These are phyloP conservation scores for Eucera pruinosa DNA, from an alignment of 2,888 invertebrate species.

Conservation along the genomic window DNA sequence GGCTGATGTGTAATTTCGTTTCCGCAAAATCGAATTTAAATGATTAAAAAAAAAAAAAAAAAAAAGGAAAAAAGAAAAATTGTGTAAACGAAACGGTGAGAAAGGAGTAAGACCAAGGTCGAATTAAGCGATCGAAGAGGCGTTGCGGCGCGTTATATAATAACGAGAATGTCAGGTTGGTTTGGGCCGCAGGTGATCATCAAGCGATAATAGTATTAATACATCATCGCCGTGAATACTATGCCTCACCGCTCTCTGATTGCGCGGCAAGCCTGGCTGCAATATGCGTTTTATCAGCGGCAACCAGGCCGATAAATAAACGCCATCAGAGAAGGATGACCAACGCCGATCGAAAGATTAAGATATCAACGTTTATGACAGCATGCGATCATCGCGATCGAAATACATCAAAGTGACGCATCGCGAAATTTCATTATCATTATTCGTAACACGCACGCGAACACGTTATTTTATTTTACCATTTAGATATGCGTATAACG, in stretches of 20 bases:
- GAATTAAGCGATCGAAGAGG: slow-evolving; percentile 75
- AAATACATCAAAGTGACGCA: neutral
- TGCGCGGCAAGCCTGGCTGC: slow-evolving; percentile 69
- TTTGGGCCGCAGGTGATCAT: slow-evolving; percentile 74
- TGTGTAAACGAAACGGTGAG: slow-evolving; percentile 10
- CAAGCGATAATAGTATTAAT: slow-evolving; percentile 81
- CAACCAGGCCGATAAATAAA: slow-evolving; percentile 66
- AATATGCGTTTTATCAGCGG: slow-evolving; percentile 71
- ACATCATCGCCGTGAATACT: slow-evolving; percentile 78
- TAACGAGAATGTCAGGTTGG: slow-evolving; percentile 72
- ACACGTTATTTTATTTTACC: no score
- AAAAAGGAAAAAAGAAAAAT: neutral
- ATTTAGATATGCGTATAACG: no score
- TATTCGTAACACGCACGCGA: neutral
- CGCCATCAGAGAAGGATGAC: slow-evolving; percentile 30
- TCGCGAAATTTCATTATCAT: slow-evolving; percentile 13
- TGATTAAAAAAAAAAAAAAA: no score
- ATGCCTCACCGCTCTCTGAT: slow-evolving; percentile 78
- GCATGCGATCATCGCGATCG: slow-evolving; percentile 16
- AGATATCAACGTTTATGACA: slow-evolving; percentile 35
- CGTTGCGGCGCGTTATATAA: slow-evolving; percentile 75
- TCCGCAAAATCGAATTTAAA: neutral
- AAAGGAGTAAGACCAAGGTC: slow-evolving; percentile 65
- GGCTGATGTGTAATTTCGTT: no score
- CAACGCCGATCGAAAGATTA: slow-evolving; percentile 39